Conservation (phyloP, 1,140 invertebrate species). For the Dufourea novaeangliae region DNA sequence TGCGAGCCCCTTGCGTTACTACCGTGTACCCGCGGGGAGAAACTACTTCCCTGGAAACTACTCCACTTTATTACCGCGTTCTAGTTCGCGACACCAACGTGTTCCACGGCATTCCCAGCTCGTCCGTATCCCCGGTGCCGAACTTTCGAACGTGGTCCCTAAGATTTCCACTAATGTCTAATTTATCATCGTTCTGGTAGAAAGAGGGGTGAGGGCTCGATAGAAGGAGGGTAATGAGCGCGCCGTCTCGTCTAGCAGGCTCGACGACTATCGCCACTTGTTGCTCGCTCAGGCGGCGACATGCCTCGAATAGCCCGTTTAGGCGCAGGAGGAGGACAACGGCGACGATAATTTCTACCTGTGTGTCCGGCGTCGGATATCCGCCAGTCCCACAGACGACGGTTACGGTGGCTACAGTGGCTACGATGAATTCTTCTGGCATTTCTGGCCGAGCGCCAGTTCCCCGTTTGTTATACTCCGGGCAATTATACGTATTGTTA, state of each 20-base stretch:
- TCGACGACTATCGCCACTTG: slow-evolving; percentile 55
- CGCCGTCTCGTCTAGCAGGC: slow-evolving; percentile 17
- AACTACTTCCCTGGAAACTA: slow-evolving; percentile 55
- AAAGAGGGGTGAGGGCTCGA: slow-evolving; percentile 9
- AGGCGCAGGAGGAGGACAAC: slow-evolving; percentile 21
- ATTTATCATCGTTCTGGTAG: slow-evolving; percentile 48
- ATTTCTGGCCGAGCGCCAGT: slow-evolving; percentile 5
- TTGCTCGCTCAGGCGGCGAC: slow-evolving; percentile 56
- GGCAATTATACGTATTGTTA: slow-evolving; percentile 50
- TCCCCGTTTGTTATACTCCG: neutral
- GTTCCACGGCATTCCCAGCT: slow-evolving; percentile 48
- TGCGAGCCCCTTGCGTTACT: neutral
- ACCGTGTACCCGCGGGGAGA: slow-evolving; percentile 1
- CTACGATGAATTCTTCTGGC: slow-evolving; percentile 6
- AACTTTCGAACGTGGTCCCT: slow-evolving; percentile 49
- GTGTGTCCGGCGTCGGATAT: neutral
- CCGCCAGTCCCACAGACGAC: neutral
- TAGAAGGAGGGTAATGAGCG: slow-evolving; percentile 58
- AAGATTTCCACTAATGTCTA: slow-evolving; percentile 36
- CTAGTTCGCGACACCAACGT: slow-evolving; percentile 38
- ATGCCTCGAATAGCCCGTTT: slow-evolving; percentile 36
- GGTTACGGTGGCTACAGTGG: no score
- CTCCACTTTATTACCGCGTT: slow-evolving; percentile 57
- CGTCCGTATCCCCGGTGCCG: slow-evolving; percentile 16
- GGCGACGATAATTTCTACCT: slow-evolving; percentile 39